Evolutionary conservation across 2,888 invertebrate species (phyloP).

Genomic region (Harmothoe impar): DNA sequence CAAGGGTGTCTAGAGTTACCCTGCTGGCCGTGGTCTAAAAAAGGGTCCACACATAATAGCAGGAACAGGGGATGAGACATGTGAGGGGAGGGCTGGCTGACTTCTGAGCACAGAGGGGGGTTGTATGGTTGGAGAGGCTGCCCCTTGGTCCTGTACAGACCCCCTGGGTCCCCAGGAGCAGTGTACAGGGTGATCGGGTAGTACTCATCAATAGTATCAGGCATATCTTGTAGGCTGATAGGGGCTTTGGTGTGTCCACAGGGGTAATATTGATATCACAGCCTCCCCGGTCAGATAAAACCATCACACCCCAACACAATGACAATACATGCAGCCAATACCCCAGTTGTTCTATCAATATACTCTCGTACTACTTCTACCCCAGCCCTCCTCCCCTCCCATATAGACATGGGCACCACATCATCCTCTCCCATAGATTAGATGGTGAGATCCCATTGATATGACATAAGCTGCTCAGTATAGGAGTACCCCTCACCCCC

Average conservation of each 20-base stretch:
- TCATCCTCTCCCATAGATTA: too few species aligned
- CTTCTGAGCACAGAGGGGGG: neutral
- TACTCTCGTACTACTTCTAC: too few species aligned
- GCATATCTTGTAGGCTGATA: neutral
- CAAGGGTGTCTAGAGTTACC: slow-evolving; percentile 19
- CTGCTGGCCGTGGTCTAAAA: neutral
- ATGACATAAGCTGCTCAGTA: too few species aligned
- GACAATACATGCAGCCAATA: too few species aligned
- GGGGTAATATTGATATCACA: neutral
- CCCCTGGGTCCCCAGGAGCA: neutral
- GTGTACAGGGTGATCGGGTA: neutral
- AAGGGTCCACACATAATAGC: neutral
- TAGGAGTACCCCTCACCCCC: too few species aligned
- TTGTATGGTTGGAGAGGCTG: neutral
- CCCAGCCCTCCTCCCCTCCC: too few species aligned
- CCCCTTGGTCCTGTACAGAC: too few species aligned
- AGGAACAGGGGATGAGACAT: neutral
- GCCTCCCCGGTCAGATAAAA: neutral
- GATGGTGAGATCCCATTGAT: too few species aligned
- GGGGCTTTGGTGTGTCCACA: neutral
- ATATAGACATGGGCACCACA: too few species aligned
- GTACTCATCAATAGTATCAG: neutral
- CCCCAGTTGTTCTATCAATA: too few species aligned
- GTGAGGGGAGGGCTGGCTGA: neutral
- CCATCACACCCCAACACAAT: too few species aligned